These are phyloP conservation scores for Fregata magnificens DNA, from an alignment of 2,113 vertebrate genomes.

Conservation along the genomic window DNA sequence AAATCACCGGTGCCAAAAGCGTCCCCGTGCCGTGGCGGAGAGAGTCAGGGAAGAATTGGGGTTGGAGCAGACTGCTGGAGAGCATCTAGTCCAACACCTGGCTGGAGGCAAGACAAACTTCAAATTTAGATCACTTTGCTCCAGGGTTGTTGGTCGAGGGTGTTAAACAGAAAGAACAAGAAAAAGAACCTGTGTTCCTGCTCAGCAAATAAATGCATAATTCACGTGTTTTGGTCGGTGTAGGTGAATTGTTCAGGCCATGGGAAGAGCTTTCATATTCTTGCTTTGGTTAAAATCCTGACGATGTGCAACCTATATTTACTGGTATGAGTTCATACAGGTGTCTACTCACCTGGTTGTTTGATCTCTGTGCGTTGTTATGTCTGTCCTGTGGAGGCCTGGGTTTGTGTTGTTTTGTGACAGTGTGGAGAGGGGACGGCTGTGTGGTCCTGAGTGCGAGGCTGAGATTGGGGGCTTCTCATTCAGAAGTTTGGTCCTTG, in stretches of 20 bases:
- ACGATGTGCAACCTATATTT: conserved; percentile 21
- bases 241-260: not conserved
- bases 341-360: not conserved
- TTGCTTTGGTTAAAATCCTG: not conserved
- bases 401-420: not conserved
- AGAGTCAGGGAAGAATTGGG: not conserved
- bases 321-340: conserved; percentile 2
- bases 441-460: not conserved
- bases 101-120: not conserved
- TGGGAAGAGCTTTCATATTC: not conserved
- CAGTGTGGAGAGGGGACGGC: too few species aligned
- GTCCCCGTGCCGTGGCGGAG: accelerated
- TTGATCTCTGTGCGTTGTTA: not conserved
- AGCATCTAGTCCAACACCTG: not conserved
- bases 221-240: not conserved
- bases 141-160: not conserved
- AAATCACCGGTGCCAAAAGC: not conserved
- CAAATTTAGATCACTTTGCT: conserved; percentile 20
- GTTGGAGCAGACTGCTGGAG: not conserved
- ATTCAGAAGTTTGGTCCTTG: not conserved
- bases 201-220: not conserved
- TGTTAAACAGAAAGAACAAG: not conserved
- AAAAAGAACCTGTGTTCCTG: not conserved
- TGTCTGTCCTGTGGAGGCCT: not conserved
- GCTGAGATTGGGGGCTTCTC: not conserved